Conservation (phyloP, 2,888 invertebrate genomes). For the Apamea anceps region DNA sequence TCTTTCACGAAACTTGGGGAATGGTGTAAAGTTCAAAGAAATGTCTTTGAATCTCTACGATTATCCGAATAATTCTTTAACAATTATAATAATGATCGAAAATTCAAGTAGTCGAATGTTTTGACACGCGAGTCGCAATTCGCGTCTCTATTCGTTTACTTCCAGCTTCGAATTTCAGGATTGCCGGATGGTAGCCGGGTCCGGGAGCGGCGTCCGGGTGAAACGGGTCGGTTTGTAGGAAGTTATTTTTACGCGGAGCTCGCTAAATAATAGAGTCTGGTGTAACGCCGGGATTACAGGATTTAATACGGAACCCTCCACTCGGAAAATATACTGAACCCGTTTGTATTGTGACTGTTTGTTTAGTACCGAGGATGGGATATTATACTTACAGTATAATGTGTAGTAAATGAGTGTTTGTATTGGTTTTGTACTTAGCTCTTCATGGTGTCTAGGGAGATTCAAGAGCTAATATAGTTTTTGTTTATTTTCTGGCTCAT, state of each 20-base stretch:
- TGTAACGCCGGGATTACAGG: slow-evolving; percentile 55
- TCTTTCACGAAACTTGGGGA: slow-evolving; percentile 3
- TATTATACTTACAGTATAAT: background rate
- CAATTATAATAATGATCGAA: background rate
- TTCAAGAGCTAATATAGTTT: background rate
- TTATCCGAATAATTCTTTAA: background rate
- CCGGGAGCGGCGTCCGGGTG: slow-evolving; percentile 1
- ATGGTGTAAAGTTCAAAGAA: slow-evolving; percentile 13
- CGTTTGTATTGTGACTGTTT: slow-evolving; percentile 25
- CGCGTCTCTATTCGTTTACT: background rate
- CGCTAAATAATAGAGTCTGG: slow-evolving; percentile 46
- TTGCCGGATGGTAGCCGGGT: slow-evolving; percentile 8
- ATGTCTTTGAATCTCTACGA: background rate
- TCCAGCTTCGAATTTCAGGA: slow-evolving; percentile 1
- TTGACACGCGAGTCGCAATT: background rate
- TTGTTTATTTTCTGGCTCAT: background rate
- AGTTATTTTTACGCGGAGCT: slow-evolving; percentile 59
- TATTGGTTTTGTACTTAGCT: background rate
- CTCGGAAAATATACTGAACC: slow-evolving; percentile 24
- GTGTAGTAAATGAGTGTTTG: background rate
- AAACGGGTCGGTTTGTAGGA: slow-evolving; percentile 11
- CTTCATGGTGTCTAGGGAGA: slow-evolving; percentile 18
- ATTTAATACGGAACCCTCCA: slow-evolving; percentile 31
- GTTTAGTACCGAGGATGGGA: background rate
- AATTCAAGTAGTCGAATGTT: background rate